Percentiles rank a stretch among this genome's conserved stretches.
These are phyloP conservation scores for Scalopus aquaticus DNA, from an alignment of 2,113 vertebrate genomes.

Conservation along the genomic window DNA sequence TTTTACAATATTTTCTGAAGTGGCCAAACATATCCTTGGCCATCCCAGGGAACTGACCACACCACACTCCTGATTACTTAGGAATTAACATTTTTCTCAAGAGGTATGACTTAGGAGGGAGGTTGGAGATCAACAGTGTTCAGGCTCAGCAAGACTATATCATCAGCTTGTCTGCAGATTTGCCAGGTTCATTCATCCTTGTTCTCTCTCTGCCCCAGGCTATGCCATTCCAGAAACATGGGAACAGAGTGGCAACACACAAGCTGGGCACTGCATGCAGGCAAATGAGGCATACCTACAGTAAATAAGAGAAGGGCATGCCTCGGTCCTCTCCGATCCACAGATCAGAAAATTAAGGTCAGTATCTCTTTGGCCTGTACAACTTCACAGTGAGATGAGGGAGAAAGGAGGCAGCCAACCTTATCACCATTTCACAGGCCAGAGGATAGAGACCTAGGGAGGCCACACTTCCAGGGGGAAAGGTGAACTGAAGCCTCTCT, in stretches of 20 bases:
- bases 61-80: not conserved
- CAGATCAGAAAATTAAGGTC: constrained; percentile 37
- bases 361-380: not conserved
- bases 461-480: not conserved
- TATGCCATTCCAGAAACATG: not conserved
- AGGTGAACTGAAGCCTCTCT: not conserved
- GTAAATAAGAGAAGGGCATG: not conserved
- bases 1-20: not conserved
- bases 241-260: not conserved
- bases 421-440: constrained; percentile 24
- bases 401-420: not conserved
- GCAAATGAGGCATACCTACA: not conserved
- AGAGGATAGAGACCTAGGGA: not conserved
- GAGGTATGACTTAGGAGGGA: not conserved
- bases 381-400: not conserved
- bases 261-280: not conserved
- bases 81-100: constrained; percentile 1
- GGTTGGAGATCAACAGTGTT: not conserved
- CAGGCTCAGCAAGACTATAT: not conserved
- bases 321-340: not conserved
- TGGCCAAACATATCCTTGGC: not conserved
- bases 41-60: not conserved
- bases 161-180: not conserved
- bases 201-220: not conserved
- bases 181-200: not conserved